Evolutionary conservation across 2,888 invertebrate genomes (phyloP).

Genomic region (Antheraea assamensis): DNA sequence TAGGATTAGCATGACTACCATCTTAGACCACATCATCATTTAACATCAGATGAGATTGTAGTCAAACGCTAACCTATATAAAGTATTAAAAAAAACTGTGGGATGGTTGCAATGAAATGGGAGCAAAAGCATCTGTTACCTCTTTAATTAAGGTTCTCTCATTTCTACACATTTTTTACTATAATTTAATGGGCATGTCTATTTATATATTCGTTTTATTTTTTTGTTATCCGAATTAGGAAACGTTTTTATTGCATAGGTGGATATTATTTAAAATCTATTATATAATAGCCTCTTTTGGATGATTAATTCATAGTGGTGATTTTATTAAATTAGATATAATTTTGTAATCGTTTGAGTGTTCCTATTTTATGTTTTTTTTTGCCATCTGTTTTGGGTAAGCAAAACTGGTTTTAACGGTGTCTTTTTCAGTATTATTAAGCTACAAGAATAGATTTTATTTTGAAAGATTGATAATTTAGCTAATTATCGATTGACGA

Average conservation of each 20-base stretch:
- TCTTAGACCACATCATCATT: too few species aligned
- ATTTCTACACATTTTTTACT: not conserved
- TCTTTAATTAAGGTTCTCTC: not conserved
- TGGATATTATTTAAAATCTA: not conserved
- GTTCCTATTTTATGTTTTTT: not conserved
- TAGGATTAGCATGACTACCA: too few species aligned
- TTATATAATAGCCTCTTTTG: not conserved
- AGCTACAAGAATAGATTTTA: too few species aligned
- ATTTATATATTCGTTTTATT: not conserved
- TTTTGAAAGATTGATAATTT: too few species aligned
- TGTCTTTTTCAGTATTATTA: not conserved
- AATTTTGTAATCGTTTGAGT: not conserved
- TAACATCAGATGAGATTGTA: too few species aligned
- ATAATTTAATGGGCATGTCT: not conserved
- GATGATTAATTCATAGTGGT: not conserved
- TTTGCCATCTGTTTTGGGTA: not conserved
- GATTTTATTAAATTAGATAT: slow-evolving; percentile 5
- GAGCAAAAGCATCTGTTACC: too few species aligned
- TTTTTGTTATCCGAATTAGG: not conserved
- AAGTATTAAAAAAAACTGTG: too few species aligned
- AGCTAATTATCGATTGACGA: too few species aligned
- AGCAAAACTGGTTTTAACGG: not conserved
- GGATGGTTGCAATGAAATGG: too few species aligned
- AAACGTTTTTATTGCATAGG: not conserved
- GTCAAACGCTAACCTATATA: too few species aligned